Conservation (phyloP, 2,113 vertebrate genomes). For the Python bivittatus region DNA sequence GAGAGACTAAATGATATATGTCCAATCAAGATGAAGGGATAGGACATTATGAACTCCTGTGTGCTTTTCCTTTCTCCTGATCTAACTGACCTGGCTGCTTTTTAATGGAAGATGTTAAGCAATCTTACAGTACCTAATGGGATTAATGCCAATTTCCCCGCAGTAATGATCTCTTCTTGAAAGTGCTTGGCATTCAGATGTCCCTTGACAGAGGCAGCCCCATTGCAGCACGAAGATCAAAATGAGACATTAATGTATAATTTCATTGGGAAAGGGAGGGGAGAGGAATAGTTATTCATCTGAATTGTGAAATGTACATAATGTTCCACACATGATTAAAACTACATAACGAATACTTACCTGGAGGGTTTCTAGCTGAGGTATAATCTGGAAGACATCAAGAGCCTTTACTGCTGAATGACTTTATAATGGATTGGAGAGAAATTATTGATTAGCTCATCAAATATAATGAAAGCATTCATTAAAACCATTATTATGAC, state of each 20-base stretch:
- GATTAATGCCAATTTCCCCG: neutral
- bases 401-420: conserved; percentile 48
- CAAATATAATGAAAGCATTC: conserved; percentile 58
- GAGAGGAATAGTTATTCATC: rapidly evolving
- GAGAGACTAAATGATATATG: neutral
- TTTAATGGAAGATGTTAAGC: neutral
- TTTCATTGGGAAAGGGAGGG: neutral
- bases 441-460: conserved; percentile 66
- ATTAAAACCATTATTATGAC: conserved; percentile 55
- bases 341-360: conserved; percentile 50
- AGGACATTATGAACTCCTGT: neutral
- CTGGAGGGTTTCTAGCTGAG: conserved; percentile 41
- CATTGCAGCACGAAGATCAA: neutral
- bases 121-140: rapidly evolving
- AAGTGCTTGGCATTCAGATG: neutral
- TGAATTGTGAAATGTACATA: conserved; percentile 3
- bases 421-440: conserved; percentile 59
- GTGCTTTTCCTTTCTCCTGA: neutral
- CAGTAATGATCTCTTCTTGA: neutral
- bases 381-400: conserved; percentile 1
- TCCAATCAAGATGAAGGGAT: neutral
- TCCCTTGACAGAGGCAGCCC: neutral
- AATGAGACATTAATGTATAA: neutral
- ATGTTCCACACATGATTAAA: conserved; percentile 38
- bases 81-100: neutral